Percentiles rank a stretch among this genome's conserved stretches.
Conservation (phyloP, 2,113 vertebrate species). For the Corythornis vintsioides region DNA sequence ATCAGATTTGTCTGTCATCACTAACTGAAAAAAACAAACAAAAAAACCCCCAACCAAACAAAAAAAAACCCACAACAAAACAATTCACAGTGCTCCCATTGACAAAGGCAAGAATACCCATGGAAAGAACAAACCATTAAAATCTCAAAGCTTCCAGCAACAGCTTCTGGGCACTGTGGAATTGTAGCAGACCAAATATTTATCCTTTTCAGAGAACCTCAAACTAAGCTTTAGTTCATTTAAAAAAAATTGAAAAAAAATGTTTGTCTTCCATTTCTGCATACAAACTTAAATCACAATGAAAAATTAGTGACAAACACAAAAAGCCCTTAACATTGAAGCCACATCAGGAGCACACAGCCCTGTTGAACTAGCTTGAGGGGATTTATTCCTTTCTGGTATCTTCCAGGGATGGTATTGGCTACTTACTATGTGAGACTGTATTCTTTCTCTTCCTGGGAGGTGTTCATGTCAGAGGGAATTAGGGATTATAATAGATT, state of each 20-base stretch:
- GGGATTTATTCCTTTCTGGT: neutral
- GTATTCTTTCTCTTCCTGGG: neutral
- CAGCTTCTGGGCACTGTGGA: neutral
- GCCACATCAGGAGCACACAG: neutral
- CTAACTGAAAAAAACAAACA: neutral
- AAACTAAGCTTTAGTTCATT: neutral
- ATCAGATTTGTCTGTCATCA: neutral
- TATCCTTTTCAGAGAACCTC: neutral
- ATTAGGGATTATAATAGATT: constrained; percentile 40
- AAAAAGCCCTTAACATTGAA: neutral
- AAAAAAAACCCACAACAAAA: neutral
- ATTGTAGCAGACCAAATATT: neutral
- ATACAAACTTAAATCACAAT: neutral
- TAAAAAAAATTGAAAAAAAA: neutral
- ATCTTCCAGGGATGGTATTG: neutral
- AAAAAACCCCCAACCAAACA: no score
- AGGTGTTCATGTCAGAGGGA: neutral
- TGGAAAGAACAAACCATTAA: neutral
- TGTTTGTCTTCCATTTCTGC: neutral
- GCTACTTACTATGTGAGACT: neutral
- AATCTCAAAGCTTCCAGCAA: neutral
- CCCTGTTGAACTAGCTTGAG: neutral
- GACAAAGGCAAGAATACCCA: neutral
- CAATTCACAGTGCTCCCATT: rapidly evolving
- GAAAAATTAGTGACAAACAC: neutral